Percentiles rank a stretch among this genome's conserved stretches.
phyloP scores from a whole-genome alignment of 2,888 invertebrate genomes.

The Dryobotodes eremita region DNA sequence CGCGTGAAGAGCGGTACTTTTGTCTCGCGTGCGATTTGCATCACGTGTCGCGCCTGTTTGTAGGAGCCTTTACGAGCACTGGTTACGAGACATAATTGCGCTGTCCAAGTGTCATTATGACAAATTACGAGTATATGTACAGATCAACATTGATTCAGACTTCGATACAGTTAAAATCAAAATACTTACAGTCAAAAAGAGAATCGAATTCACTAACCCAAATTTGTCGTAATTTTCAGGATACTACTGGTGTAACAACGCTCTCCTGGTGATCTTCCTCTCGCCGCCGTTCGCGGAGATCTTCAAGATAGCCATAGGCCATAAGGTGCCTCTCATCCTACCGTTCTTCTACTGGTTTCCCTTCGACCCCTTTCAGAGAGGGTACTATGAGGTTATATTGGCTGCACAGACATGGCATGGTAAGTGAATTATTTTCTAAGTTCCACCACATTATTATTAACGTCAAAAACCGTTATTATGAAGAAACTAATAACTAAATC shows the following conservation, averaged over 20 bases:
- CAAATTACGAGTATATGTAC: too few species aligned
- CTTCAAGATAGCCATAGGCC: conserved; percentile 71
- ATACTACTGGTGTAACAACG: conserved; percentile 82
- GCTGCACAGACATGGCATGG: conserved; percentile 81
- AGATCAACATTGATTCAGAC: background rate
- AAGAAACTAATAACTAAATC: background rate
- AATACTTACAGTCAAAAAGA: background rate
- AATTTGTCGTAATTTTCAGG: conserved; percentile 67
- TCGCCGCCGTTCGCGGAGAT: conserved; percentile 75
- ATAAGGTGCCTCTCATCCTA: conserved; percentile 74
- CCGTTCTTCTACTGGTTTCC: conserved; percentile 85
- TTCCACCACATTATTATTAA: background rate
- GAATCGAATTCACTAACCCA: background rate
- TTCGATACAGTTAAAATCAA: background rate
- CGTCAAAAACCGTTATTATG: background rate
- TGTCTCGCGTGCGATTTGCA: too few species aligned
- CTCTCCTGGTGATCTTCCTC: conserved; percentile 77
- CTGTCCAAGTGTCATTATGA: too few species aligned
- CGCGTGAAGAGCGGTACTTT: too few species aligned
- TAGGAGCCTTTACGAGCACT: too few species aligned
- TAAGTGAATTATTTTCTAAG: conserved; percentile 63
- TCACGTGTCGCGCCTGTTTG: too few species aligned
- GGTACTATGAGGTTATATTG: conserved; percentile 74
- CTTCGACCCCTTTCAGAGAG: conserved; percentile 78
- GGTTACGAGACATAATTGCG: too few species aligned